These are phyloP conservation scores for Drosophila equinoxialis DNA, from an alignment of 1,140 invertebrate genomes.

Conservation along the genomic window DNA sequence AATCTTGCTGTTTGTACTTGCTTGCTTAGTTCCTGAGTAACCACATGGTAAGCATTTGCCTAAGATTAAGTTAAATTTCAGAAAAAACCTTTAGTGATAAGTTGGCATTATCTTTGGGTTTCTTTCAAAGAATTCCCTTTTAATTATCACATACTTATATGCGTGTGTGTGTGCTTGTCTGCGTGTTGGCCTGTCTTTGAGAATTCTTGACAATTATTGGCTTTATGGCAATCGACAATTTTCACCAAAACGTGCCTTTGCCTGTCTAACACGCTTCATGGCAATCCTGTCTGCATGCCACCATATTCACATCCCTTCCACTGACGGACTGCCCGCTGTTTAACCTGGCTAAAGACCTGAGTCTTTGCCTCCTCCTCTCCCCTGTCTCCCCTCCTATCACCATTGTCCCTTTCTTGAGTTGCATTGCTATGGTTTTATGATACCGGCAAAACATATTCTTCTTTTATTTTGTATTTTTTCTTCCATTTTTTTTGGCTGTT, in stretches of 20 bases:
- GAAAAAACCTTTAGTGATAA: background rate
- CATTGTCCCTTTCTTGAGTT: constrained; percentile 17
- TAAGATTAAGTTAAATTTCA: background rate
- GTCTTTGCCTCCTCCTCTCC: background rate
- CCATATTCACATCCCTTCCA: background rate
- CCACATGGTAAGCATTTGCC: background rate
- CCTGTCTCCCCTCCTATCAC: background rate
- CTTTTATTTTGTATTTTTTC: constrained; percentile 21
- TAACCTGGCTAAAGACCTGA: constrained; percentile 60
- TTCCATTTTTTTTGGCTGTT: constrained; percentile 29
- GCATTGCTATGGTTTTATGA: constrained; percentile 76
- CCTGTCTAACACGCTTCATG: constrained; percentile 16
- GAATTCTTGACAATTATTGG: constrained; percentile 2
- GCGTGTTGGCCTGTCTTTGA: background rate
- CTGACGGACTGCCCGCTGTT: constrained; percentile 61
- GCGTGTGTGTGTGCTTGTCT: background rate
- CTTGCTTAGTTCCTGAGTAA: background rate
- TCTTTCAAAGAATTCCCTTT: background rate
- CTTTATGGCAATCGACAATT: background rate
- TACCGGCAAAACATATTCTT: constrained; percentile 54
- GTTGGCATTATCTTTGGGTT: background rate
- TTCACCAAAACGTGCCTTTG: constrained; percentile 32
- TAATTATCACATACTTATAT: background rate
- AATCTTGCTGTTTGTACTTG: no score
- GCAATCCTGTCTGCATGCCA: background rate